These are phyloP conservation scores for Drosophila kurseongensis DNA, from an alignment of 1,140 invertebrate genomes.

Conservation along the genomic window DNA sequence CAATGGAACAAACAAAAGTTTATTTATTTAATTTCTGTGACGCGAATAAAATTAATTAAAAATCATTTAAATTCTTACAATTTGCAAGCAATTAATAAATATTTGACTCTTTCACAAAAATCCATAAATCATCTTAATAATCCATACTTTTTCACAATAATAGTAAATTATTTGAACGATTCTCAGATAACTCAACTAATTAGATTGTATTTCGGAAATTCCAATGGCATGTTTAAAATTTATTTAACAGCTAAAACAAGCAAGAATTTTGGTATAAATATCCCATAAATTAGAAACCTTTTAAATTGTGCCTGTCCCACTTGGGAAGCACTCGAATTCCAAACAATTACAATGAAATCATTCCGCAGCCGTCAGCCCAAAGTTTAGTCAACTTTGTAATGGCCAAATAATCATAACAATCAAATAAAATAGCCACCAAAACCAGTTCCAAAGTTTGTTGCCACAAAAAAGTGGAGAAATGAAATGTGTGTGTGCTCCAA, in stretches of 20 bases:
- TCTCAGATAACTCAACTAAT: not conserved
- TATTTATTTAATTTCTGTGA: not conserved
- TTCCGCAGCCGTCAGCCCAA: slow-evolving; percentile 19
- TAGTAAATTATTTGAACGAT: slow-evolving; percentile 3
- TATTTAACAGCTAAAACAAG: slow-evolving; percentile 15
- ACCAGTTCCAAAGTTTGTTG: slow-evolving; percentile 57
- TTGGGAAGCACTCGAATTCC: not conserved
- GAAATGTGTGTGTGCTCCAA: slow-evolving; percentile 55
- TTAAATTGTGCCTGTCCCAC: slow-evolving; percentile 13
- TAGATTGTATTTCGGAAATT: slow-evolving; percentile 5
- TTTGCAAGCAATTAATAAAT: not conserved
- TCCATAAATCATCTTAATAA: not conserved
- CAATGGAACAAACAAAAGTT: not conserved
- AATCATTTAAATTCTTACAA: not conserved
- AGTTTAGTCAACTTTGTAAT: slow-evolving; percentile 63
- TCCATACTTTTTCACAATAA: not conserved
- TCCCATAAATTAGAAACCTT: slow-evolving; percentile 40
- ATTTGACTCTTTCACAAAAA: not conserved
- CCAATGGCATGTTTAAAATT: slow-evolving; percentile 9
- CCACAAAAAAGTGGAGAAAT: slow-evolving; percentile 6
- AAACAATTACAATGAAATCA: slow-evolving; percentile 42
- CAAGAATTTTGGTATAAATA: slow-evolving; percentile 2
- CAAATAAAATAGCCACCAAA: slow-evolving; percentile 29
- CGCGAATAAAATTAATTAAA: not conserved
- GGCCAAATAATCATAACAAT: slow-evolving; percentile 32